These are phyloP conservation scores for Stenopsyche tienmushanensis DNA, from an alignment of 1,140 invertebrate genomes.

Conservation along the genomic window DNA sequence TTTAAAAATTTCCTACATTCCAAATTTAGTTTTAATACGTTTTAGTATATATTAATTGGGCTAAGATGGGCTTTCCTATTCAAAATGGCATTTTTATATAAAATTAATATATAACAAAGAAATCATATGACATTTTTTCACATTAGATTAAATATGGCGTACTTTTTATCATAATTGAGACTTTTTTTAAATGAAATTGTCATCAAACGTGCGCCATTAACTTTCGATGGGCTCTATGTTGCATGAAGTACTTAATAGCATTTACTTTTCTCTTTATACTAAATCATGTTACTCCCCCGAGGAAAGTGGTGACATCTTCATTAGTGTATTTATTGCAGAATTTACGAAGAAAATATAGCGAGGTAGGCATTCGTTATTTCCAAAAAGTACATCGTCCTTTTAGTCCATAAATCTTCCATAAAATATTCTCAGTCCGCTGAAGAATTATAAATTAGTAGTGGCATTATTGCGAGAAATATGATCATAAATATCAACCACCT, in stretches of 20 bases:
- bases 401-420: conserved; percentile 15
- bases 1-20: too few relatives aligned
- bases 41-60: too few relatives aligned
- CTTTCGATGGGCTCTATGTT: neutral
- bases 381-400: conserved; percentile 6
- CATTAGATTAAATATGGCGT: too few relatives aligned
- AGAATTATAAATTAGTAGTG: neutral
- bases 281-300: conserved; percentile 27
- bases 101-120: too few relatives aligned
- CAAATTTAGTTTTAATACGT: too few relatives aligned
- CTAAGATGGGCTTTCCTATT: too few relatives aligned
- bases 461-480: neutral
- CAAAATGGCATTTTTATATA: too few relatives aligned
- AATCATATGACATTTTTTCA: too few relatives aligned
- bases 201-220: too few relatives aligned
- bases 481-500: too few relatives aligned
- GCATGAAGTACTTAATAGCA: neutral
- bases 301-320: conserved; percentile 38
- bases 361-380: conserved; percentile 18
- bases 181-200: too few relatives aligned
- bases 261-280: conserved; percentile 4
- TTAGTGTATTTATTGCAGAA: conserved; percentile 38
- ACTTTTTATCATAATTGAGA: too few relatives aligned
- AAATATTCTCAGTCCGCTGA: neutral
- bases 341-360: conserved; percentile 10